phyloP scores from a whole-genome alignment of 2,888 invertebrate species.

The Cephus pygmeus region DNA sequence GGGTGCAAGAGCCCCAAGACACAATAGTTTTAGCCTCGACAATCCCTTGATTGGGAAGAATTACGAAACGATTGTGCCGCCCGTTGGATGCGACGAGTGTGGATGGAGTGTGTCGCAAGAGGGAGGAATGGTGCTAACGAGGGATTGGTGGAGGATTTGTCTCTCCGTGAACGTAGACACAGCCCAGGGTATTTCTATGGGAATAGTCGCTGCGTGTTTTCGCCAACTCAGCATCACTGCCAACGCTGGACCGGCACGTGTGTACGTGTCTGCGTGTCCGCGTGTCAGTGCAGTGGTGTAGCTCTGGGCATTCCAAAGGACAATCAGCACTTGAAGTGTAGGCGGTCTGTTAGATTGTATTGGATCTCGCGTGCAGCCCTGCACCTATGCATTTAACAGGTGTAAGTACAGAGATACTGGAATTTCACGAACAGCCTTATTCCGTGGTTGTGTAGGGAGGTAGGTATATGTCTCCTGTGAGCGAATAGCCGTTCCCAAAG shows the following conservation, averaged over 20 bases:
- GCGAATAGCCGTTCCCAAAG: neutral
- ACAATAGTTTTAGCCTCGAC: constrained; percentile 61
- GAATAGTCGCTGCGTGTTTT: constrained; percentile 34
- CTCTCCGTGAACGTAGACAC: no score
- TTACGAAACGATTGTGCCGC: constrained; percentile 56
- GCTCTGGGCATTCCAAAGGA: no score
- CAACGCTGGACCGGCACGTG: constrained; percentile 15
- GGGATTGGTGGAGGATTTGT: constrained; percentile 22
- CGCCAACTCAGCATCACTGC: constrained; percentile 55
- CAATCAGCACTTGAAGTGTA: no score
- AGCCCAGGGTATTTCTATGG: constrained; percentile 16
- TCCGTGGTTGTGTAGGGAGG: no score
- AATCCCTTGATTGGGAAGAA: constrained; percentile 62
- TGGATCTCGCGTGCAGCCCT: no score
- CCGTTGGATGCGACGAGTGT: constrained; percentile 22
- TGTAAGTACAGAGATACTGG: no score
- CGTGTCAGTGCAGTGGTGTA: no score
- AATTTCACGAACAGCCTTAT: no score
- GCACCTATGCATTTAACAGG: no score
- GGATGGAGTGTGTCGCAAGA: constrained; percentile 21
- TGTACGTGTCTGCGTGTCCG: no score
- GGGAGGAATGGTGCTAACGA: constrained; percentile 49
- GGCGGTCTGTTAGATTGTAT: no score
- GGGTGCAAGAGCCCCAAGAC: constrained; percentile 18
- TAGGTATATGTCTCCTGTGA: neutral